Evolutionary conservation across 2,797 vertebrate genomes (phyloP).

Genomic region (Echeneis naucrates): DNA sequence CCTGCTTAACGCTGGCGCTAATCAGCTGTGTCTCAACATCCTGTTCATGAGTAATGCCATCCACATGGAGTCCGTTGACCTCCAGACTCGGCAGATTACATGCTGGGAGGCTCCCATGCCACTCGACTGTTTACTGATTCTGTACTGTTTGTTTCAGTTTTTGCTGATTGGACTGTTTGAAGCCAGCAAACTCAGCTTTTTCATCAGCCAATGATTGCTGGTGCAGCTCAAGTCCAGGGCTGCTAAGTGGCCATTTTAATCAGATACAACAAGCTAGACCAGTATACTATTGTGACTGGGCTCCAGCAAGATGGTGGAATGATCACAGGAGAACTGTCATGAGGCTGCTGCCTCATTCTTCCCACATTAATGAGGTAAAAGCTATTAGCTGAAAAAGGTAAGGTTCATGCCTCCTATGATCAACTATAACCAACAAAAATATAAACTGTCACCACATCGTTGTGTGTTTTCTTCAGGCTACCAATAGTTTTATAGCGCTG

Average conservation of each 20-base stretch:
- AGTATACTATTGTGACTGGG: background rate
- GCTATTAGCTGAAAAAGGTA: background rate
- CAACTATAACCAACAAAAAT: background rate
- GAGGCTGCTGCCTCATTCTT: background rate
- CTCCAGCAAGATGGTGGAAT: background rate
- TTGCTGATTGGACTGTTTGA: conserved; percentile 44
- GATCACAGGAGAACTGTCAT: background rate
- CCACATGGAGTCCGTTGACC: too few relatives aligned
- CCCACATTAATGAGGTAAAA: background rate
- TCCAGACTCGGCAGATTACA: background rate
- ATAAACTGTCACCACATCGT: background rate
- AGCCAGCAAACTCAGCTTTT: conserved; percentile 30
- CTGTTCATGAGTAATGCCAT: too few relatives aligned
- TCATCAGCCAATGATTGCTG: conserved; percentile 42
- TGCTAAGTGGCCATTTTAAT: conserved; percentile 38
- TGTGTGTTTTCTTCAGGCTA: conserved; percentile 24
- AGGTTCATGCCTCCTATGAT: background rate
- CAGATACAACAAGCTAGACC: conserved; percentile 7
- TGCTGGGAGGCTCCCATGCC: background rate
- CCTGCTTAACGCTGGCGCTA: too few relatives aligned
- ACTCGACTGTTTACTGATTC: background rate
- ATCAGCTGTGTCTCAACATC: too few relatives aligned
- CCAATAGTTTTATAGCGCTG: conserved; percentile 15
- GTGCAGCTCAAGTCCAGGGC: conserved; percentile 14
- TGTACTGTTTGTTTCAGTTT: conserved; percentile 33